Base-by-base conservation (phyloP, 2,113 vertebrate species). In the Poeciliopsis turrubarensis region DNA sequence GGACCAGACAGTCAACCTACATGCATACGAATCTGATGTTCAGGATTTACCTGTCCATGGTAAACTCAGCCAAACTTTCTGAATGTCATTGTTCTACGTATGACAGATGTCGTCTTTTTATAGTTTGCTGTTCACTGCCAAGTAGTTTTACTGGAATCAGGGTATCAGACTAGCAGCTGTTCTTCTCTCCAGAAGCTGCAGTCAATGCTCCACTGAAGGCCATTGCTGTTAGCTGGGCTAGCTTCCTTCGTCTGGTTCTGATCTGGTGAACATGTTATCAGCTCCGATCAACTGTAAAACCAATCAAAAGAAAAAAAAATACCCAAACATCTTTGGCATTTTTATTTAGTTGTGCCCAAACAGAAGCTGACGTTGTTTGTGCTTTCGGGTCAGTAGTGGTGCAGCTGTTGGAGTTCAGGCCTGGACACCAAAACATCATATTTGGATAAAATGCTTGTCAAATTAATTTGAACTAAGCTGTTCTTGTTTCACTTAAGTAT, bases 1-100 rank as follows among this genome's bases (percentile, higher is more conserved):
- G 2, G 61, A 0, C 3, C 29, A 0, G 3, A 26, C 25, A 7
- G 0, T 0, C 0, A 65, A 69, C 0, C 0, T 0, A 3, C 19
- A 65, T 17, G 0, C 3, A 0, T 1, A 0, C 10, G 0, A 0
- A 15, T 90, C 90, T 62, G 89, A 89, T 15, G 0, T 0, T 5
- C 89, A 91, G 74, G 61, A 76, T 0, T 6, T 90, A 32, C 47
- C 44, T 12, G 31, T 89, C 69, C 68, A 76, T 62, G 72, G 89
- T 92, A 41, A 41, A 69, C 0, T 17, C 44, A 17, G 44, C 44
- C 5, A 5, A 44, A 3, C 5, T 15, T 5, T 47, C 22, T 32
- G 12, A 69, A 37, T 26, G 15, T 5, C 31, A 57, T 0, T 19
- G 44, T 41, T 14, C 13, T 15, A 41, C 12, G 3, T 41, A 41